Evolutionary conservation across 2,888 invertebrate genomes (phyloP).

Genomic region (Epistrophe eligans): DNA sequence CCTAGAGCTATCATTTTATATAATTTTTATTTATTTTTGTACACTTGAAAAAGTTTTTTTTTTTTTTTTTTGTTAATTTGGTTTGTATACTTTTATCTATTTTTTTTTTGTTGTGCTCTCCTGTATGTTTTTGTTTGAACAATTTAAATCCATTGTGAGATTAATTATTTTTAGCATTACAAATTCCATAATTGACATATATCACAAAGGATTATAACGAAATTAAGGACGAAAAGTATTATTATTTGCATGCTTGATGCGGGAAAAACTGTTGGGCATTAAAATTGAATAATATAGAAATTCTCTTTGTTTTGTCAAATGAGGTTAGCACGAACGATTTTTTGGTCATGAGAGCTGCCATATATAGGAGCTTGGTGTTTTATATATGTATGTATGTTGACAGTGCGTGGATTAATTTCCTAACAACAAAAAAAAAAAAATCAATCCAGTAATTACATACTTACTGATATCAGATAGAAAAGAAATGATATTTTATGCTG

Average conservation of each 20-base stretch:
- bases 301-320: conserved; percentile 82
- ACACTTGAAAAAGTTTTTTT: not conserved
- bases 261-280: conserved; percentile 65
- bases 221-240: conserved; percentile 67
- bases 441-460: conserved; percentile 56
- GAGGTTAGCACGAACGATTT: conserved; percentile 79
- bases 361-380: conserved; percentile 16
- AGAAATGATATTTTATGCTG: not conserved
- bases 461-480: conserved; percentile 48
- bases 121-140: conserved; percentile 65
- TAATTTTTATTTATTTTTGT: conserved; percentile 38
- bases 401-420: conserved; percentile 70
- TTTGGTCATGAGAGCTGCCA: conserved; percentile 66
- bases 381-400: conserved; percentile 45
- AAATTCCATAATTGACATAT: conserved; percentile 76
- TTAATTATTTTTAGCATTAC: conserved; percentile 76
- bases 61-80: conserved; percentile 23
- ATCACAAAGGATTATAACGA: conserved; percentile 75
- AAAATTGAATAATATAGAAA: conserved; percentile 74
- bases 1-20: not conserved
- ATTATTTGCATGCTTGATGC: conserved; percentile 35
- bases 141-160: conserved; percentile 76
- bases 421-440: conserved; percentile 55
- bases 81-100: conserved; percentile 60
- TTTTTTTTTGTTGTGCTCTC: not conserved